Conservation (phyloP, 1,140 invertebrate species). For the Neodiprion pinetum region DNA sequence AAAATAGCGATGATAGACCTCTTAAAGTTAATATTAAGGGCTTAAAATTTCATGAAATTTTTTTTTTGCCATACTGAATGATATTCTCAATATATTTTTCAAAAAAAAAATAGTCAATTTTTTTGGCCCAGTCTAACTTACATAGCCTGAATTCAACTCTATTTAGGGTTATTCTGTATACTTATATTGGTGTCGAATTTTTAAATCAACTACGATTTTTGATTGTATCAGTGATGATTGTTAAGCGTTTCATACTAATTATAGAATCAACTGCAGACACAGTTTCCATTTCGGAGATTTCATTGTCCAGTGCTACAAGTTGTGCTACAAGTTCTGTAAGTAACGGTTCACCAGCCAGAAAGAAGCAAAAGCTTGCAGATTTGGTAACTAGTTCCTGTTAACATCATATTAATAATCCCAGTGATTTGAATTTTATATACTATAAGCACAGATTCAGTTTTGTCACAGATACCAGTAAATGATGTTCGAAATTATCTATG, state of each 20-base stretch:
- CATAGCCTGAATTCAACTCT: background rate
- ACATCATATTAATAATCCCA: background rate
- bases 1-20: background rate
- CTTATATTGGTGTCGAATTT: no score
- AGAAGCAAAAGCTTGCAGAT: background rate
- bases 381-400: background rate
- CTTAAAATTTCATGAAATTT: no score
- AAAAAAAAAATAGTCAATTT: background rate
- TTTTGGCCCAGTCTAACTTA: background rate
- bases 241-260: background rate
- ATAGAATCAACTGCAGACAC: background rate
- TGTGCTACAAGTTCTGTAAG: background rate
- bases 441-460: no score
- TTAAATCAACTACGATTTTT: background rate
- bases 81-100: no score
- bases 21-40: no score
- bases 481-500: background rate
- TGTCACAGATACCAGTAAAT: background rate
- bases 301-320: background rate
- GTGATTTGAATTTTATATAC: background rate
- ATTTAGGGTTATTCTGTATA: background rate
- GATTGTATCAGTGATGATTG: background rate
- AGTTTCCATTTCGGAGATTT: background rate
- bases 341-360: background rate
- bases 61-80: no score